These are phyloP conservation scores for Apeira syringaria DNA, from an alignment of 2,888 invertebrate genomes.

Conservation along the genomic window DNA sequence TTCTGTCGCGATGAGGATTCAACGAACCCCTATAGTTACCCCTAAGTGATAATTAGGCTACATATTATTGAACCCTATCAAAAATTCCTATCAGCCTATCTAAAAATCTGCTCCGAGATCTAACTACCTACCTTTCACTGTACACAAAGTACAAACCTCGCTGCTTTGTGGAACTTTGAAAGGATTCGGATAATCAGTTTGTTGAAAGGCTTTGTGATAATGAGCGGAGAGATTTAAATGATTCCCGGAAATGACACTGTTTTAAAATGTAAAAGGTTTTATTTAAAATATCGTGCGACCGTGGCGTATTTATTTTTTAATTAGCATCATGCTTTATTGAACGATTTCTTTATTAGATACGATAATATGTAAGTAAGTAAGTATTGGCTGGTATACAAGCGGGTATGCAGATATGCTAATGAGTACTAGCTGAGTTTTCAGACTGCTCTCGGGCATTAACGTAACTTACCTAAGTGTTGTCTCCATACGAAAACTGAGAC, in stretches of 20 bases:
- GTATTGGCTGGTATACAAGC: no score
- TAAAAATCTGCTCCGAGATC: neutral
- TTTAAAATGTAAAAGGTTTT: constrained; percentile 17
- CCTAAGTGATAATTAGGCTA: neutral
- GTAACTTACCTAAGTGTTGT: no score
- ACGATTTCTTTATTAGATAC: neutral
- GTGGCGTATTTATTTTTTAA: neutral
- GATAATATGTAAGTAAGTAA: no score
- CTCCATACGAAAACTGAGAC: no score
- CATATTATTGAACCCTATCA: neutral
- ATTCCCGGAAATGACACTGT: constrained; percentile 21
- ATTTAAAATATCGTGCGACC: constrained; percentile 14
- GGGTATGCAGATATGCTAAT: no score
- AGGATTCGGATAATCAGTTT: constrained; percentile 16
- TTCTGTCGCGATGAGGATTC: no score
- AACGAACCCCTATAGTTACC: neutral
- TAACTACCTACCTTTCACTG: neutral
- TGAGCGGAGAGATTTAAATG: constrained; percentile 12
- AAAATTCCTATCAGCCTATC: no score
- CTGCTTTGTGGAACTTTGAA: constrained; percentile 12
- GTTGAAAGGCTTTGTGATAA: constrained; percentile 21
- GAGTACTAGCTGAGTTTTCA: no score
- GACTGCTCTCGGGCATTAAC: no score
- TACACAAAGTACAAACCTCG: neutral
- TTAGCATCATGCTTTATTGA: no score